phyloP scores from a whole-genome alignment of 2,888 invertebrate genomes.

The Endomychus coccineus region DNA sequence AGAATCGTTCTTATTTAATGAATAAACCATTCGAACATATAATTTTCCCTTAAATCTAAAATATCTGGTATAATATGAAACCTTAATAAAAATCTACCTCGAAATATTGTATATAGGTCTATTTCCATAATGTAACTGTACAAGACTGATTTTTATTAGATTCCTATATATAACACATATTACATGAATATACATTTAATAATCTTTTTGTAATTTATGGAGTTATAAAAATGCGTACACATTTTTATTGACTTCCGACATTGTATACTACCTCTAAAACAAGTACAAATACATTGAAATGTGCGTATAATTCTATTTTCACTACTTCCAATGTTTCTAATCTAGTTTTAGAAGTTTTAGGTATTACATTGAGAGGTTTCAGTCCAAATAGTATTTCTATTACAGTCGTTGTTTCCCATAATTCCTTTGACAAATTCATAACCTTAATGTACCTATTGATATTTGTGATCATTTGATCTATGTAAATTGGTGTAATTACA shows the following conservation, averaged over 20 bases:
- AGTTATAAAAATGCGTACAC: not conserved
- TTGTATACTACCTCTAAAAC: not conserved
- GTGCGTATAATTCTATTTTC: too few relatives aligned
- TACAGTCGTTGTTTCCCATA: too few relatives aligned
- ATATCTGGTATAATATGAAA: too few relatives aligned
- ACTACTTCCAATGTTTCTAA: too few relatives aligned
- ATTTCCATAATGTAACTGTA: constrained; percentile 30
- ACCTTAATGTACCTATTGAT: constrained; percentile 14
- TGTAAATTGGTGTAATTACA: constrained; percentile 33
- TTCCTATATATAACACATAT: constrained; percentile 27
- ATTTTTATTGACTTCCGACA: not conserved
- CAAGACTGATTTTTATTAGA: constrained; percentile 47
- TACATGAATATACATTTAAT: not conserved
- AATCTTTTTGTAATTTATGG: not conserved
- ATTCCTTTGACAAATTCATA: too few relatives aligned
- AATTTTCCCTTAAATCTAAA: too few relatives aligned
- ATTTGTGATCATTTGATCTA: constrained; percentile 20
- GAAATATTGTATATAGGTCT: constrained; percentile 16
- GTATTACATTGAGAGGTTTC: too few relatives aligned
- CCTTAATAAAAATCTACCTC: too few relatives aligned
- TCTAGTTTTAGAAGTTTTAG: too few relatives aligned
- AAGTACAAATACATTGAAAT: constrained; percentile 1
- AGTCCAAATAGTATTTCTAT: too few relatives aligned
- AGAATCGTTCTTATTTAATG: too few relatives aligned
- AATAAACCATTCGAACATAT: too few relatives aligned